phyloP scores from a whole-genome alignment of 1,140 invertebrate genomes.

The Leguminivora glycinivorella region DNA sequence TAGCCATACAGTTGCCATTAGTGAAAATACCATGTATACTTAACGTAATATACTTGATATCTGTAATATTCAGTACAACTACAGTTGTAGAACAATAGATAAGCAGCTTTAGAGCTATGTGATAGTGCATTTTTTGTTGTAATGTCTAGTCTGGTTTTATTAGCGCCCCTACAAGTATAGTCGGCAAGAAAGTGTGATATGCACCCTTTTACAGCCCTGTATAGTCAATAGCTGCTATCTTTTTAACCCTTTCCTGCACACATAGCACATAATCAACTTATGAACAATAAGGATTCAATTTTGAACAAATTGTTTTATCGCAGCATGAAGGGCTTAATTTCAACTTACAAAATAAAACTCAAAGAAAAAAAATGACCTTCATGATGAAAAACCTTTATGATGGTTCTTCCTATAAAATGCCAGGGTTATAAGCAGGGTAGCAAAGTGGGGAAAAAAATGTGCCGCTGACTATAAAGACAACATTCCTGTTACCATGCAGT shows the following conservation, averaged over 20 bases:
- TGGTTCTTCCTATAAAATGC: no score
- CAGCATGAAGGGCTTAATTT: no score
- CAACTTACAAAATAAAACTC: no score
- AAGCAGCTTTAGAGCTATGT: not conserved
- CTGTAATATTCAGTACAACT: not conserved
- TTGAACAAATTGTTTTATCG: no score
- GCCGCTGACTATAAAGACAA: not conserved
- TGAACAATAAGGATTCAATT: no score
- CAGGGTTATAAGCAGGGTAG: no score
- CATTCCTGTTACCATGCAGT: not conserved
- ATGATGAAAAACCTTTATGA: no score
- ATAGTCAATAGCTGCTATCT: no score
- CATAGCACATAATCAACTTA: no score
- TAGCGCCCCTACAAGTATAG: not conserved
- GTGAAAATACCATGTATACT: not conserved
- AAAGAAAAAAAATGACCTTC: no score
- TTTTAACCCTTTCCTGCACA: no score
- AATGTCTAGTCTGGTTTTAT: slow-evolving; percentile 1
- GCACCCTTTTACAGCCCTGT: not conserved
- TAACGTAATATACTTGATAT: not conserved
- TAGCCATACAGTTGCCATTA: slow-evolving; percentile 15
- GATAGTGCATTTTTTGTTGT: slow-evolving; percentile 23
- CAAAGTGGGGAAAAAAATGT: not conserved
- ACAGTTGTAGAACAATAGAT: not conserved
- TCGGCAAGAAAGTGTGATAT: not conserved